Evolutionary conservation across 2,888 invertebrate genomes (phyloP), one percentile per base, ranked within the genome.

Genomic region (Dendrolimus pini): DNA sequence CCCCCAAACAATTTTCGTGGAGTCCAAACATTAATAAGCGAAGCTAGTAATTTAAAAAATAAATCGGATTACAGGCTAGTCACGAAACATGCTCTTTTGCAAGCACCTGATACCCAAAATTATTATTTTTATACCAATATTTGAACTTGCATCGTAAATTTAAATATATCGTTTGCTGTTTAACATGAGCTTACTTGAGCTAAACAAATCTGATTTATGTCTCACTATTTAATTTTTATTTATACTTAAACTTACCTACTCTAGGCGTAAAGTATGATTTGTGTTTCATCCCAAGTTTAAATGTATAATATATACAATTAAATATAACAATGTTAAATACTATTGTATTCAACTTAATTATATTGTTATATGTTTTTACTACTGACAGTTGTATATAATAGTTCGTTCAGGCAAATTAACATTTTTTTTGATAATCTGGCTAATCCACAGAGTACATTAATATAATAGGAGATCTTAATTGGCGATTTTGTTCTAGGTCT

Each of bases 211-310:
- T 65, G 69, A 76, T 72, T 73, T 74, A 73, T 72, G 71, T 72
- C 71, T 71, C 62, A 75, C 78, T 75, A 68, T 74, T 71, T 69
- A 63, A 70, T 65, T 72, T 77, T 72, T 68, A n/a, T n/a, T n/a
- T n/a, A n/a, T 69, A 70, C 70, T 68, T 72, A 57, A 30, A 47
- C 47, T 9, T 10, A 47, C 9, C 12, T 47, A 9, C 10, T 9
- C 12, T 8, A 47, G 12, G 47, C 12, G 47, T 47, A 47, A 47
- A 47, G 9, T 47, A 47, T 47, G 47, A 47, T 47, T 47, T 47
- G 47, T 47, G 12, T 30, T 30, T 30, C 30, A 30, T 30, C 6
- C 30, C 3, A 30, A 30, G 6, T 30, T 30, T 30, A 30, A 30
- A 30, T 30, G 30, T 30, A 3, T 30, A 1, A 14, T 14, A 14